Conservation (phyloP, 2,888 invertebrate species). For the Halictus ligatus region DNA sequence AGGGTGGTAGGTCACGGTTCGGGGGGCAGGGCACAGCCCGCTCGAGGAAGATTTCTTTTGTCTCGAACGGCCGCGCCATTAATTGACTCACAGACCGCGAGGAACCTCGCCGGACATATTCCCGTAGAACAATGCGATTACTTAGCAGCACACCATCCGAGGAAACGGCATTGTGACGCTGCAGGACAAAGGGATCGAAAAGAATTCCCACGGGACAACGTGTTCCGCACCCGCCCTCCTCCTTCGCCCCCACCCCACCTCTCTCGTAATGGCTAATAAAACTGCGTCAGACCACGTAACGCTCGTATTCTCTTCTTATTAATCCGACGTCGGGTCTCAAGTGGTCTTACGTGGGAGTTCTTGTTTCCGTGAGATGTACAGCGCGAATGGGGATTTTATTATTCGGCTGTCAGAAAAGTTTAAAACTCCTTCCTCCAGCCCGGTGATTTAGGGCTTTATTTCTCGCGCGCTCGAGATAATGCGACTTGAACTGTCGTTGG, state of each 20-base stretch:
- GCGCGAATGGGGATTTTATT: neutral
- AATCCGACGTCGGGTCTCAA: slow-evolving; percentile 9
- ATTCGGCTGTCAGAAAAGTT: neutral
- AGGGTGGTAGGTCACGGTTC: slow-evolving; percentile 69
- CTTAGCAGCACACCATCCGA: slow-evolving; percentile 38
- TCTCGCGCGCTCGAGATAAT: neutral
- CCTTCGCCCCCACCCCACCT: no score
- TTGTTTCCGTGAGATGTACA: neutral
- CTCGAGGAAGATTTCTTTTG: slow-evolving; percentile 68
- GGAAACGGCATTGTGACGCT: slow-evolving; percentile 48
- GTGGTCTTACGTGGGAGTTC: slow-evolving; percentile 10
- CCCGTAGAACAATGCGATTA: slow-evolving; percentile 64
- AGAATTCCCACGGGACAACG: slow-evolving; percentile 44
- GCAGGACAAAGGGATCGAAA: slow-evolving; percentile 46
- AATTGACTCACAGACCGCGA: slow-evolving; percentile 11
- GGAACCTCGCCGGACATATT: slow-evolving; percentile 29
- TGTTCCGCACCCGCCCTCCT: neutral
- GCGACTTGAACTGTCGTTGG: neutral
- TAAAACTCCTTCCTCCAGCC: neutral
- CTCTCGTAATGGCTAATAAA: slow-evolving; percentile 23
- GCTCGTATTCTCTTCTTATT: slow-evolving; percentile 12
- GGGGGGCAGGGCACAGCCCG: slow-evolving; percentile 38
- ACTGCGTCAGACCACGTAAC: neutral
- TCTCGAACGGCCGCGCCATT: neutral
- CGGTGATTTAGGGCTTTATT: neutral